Evolutionary conservation across 1,140 invertebrate species (phyloP).

Genomic region (Zaprionus ghesquierei): DNA sequence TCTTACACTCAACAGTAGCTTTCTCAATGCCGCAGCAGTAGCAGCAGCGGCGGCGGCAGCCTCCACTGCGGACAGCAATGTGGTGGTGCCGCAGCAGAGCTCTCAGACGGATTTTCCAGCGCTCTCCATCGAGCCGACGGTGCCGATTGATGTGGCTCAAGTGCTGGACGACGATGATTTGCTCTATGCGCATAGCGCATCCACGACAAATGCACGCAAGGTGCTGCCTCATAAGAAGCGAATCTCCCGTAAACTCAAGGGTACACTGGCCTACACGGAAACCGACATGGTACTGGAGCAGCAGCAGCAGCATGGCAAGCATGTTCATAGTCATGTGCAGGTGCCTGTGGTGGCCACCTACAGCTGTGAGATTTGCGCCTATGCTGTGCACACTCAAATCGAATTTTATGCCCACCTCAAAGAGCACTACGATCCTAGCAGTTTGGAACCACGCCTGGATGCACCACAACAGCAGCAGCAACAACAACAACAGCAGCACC

Average conservation of each 20-base stretch:
- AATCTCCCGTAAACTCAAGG: slow-evolving; percentile 84
- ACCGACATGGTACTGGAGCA: slow-evolving; percentile 41
- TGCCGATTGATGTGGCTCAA: slow-evolving; percentile 56
- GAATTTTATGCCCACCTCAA: slow-evolving; percentile 91
- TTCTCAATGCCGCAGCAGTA: background rate
- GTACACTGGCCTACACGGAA: slow-evolving; percentile 69
- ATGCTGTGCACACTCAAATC: slow-evolving; percentile 86
- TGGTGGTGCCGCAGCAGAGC: slow-evolving; percentile 22
- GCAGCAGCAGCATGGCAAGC: slow-evolving; percentile 36
- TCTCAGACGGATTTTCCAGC: slow-evolving; percentile 51
- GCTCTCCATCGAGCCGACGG: slow-evolving; percentile 60
- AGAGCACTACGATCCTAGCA: slow-evolving; percentile 87
- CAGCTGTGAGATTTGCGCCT: slow-evolving; percentile 87
- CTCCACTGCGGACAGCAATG: slow-evolving; percentile 15
- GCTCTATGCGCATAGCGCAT: slow-evolving; percentile 41
- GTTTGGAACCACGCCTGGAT: slow-evolving; percentile 43
- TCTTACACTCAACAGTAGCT: slow-evolving; percentile 36
- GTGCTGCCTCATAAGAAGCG: slow-evolving; percentile 85
- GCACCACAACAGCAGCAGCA: slow-evolving; percentile 16
- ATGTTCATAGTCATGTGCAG: slow-evolving; percentile 44
- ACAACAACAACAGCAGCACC: slow-evolving; percentile 25
- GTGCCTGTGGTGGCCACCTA: slow-evolving; percentile 77
- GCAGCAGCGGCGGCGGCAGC: background rate
- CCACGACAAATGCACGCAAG: slow-evolving; percentile 61
- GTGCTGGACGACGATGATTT: slow-evolving; percentile 52